phyloP scores from a whole-genome alignment of 1,140 invertebrate species.

The Drosophila insularis region DNA sequence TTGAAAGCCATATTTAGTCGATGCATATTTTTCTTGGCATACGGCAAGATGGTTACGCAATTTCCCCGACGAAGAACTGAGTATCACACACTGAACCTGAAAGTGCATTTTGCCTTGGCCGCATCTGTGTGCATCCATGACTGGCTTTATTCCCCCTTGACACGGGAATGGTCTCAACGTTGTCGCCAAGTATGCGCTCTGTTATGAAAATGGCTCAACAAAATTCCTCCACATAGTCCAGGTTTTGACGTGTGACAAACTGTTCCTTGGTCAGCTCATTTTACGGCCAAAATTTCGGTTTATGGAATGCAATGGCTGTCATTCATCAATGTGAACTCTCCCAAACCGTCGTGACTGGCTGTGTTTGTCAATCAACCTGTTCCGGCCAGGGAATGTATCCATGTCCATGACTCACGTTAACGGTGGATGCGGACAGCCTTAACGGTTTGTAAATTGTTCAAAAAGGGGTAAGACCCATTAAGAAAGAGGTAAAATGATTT shows the following conservation, averaged over 20 bases:
- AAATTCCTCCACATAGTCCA: slow-evolving; percentile 19
- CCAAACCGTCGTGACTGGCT: neutral
- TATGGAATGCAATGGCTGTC: slow-evolving; percentile 16
- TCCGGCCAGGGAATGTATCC: slow-evolving; percentile 36
- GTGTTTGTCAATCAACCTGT: neutral
- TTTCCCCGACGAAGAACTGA: slow-evolving; percentile 3
- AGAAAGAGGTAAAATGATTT: too few species aligned
- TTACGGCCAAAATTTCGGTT: slow-evolving; percentile 38
- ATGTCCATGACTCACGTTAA: slow-evolving; percentile 7
- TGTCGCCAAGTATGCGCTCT: slow-evolving; percentile 2
- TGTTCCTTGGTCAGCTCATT: slow-evolving; percentile 17
- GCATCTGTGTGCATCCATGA: neutral
- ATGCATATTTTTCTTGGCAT: neutral
- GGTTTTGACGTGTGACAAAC: slow-evolving; percentile 17
- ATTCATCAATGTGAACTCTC: slow-evolving; percentile 22
- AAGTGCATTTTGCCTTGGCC: too few species aligned
- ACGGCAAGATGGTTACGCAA: slow-evolving; percentile 17
- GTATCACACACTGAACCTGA: neutral
- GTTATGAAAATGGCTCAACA: slow-evolving; percentile 17
- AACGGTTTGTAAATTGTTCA: slow-evolving; percentile 11
- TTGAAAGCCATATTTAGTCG: slow-evolving; percentile 28
- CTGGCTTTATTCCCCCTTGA: neutral
- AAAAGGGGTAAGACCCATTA: too few species aligned
- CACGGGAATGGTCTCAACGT: neutral
- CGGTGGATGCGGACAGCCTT: slow-evolving; percentile 32